These are phyloP conservation scores for Melangyna quadrimaculata DNA, from an alignment of 2,888 invertebrate species.

Conservation along the genomic window DNA sequence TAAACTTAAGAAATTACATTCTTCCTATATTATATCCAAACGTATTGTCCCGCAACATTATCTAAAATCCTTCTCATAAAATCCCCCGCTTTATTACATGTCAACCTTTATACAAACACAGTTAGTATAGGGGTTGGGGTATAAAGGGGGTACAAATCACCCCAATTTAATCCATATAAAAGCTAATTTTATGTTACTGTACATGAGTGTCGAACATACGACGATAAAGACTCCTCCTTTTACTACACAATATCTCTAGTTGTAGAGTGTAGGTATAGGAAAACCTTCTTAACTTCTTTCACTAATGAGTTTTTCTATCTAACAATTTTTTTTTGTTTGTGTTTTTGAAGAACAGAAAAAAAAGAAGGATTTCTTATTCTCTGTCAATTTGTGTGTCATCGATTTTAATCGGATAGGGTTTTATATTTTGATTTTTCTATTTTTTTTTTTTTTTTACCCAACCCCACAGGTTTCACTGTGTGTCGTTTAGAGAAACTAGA, in stretches of 20 bases:
- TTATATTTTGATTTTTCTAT: neutral
- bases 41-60: conserved; percentile 18
- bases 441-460: conserved; percentile 1
- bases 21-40: conserved; percentile 16
- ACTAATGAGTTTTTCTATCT: conserved; percentile 17
- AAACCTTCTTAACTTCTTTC: conserved; percentile 13
- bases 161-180: conserved; percentile 32
- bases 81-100: conserved; percentile 54
- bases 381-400: conserved; percentile 35
- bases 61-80: conserved; percentile 44
- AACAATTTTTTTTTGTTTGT: conserved; percentile 1
- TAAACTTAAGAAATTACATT: conserved; percentile 34
- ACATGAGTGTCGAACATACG: conserved; percentile 34
- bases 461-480: neutral
- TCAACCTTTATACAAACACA: conserved; percentile 13
- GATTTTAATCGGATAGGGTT: conserved; percentile 44
- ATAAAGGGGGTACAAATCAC: neutral
- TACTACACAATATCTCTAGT: neutral
- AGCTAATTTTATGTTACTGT: conserved; percentile 16
- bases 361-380: conserved; percentile 22
- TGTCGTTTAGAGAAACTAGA: neutral
- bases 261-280: neutral
- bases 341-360: neutral
- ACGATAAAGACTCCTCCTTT: neutral
- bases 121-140: neutral